Base-by-base conservation (phyloP, 2,113 vertebrate species). In the Lampris incognitus region DNA sequence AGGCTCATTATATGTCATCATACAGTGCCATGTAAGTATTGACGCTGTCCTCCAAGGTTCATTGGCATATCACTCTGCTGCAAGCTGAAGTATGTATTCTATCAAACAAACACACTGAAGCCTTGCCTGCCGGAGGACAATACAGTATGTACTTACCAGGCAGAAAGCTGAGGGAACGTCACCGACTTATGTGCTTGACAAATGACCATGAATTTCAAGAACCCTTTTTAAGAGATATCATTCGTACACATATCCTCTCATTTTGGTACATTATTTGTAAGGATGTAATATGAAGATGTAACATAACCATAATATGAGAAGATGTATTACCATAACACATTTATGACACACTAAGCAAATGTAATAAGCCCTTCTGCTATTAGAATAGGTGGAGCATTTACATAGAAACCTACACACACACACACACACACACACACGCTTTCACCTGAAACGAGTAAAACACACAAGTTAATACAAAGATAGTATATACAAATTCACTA, bases 61-160 rank as follows among this genome's bases (percentile, higher is more conserved):
- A 78, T 65, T 79, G 81, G 79, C 59, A 82, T 78, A 84, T 78
- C 13, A 9, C 39, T 55, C 65, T 55, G 37, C 63, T 67, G 1
- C 41, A 64, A 77, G 46, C 55, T 62, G 70, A 75, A 85, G 79
- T 0, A 78, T 69, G 54, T 64, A 39, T 50, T 86, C 60, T 44
- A 69, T 39, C 10, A 38, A 60, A 76, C 10, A 38, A 60, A 76
- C 71, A 88, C 58, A 70, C 67, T 66, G 41, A 71, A 48, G 60
- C 6, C 54, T 65, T 46, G 48, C 38, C 67, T 40, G 66, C 61
- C 58, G 52, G 51, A 69, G 69, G 46, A 70, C 54, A 69, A 4
- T 40, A 49, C 24, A 7, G 24, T 7, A 42, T 5, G 56, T 67
- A 36, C 63, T 58, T 72, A 67, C 65, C 46, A 3, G 55, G 64